Evolutionary conservation across 2,113 vertebrate genomes (phyloP).

Genomic region (Fulmarus glacialis): DNA sequence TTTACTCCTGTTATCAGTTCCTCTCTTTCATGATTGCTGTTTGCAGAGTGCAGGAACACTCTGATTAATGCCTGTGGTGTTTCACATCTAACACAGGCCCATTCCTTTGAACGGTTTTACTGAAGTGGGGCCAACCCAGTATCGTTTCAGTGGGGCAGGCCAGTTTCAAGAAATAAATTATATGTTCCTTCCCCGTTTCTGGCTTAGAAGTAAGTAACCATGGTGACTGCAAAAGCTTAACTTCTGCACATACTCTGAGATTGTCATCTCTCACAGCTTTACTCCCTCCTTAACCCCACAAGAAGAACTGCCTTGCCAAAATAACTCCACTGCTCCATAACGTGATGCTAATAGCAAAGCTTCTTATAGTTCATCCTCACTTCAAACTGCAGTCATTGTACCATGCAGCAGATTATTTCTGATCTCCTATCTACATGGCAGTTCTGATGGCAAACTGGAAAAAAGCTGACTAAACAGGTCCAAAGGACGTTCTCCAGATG

Average conservation of each 20-base stretch:
- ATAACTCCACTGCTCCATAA: neutral
- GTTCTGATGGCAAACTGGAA: neutral
- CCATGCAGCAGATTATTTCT: neutral
- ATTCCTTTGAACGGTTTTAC: neutral
- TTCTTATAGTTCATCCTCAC: neutral
- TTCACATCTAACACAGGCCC: neutral
- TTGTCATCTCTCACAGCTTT: neutral
- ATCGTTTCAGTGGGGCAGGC: neutral
- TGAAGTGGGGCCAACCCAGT: neutral
- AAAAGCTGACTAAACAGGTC: neutral
- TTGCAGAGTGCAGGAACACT: neutral
- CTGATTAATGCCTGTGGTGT: neutral
- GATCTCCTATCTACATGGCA: neutral
- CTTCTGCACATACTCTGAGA: neutral
- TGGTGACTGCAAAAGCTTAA: slow-evolving; percentile 1
- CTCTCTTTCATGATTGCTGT: neutral
- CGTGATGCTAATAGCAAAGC: neutral
- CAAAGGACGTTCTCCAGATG: neutral
- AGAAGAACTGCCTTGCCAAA: neutral
- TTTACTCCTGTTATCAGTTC: neutral
- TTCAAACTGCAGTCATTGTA: neutral
- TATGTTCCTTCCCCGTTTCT: neutral
- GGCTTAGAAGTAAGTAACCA: slow-evolving; percentile 30
- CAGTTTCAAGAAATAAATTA: neutral
- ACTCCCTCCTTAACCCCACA: neutral